phyloP scores from a whole-genome alignment of 2,888 invertebrate genomes.

The Autographa pulchrina region DNA sequence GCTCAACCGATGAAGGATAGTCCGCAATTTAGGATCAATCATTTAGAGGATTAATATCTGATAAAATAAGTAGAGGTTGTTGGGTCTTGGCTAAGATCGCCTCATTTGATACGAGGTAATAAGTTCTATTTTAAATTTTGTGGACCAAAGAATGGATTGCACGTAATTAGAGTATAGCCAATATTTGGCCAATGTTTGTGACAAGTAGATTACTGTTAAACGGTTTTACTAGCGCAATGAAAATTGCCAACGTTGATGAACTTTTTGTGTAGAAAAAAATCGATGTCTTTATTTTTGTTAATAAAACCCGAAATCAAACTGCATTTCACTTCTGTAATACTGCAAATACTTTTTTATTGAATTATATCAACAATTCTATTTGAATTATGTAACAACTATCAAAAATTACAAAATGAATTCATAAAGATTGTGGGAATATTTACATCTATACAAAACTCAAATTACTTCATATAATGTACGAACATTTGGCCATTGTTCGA shows the following conservation, averaged over 20 bases:
- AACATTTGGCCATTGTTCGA: conserved; percentile 37
- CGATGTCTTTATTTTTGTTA: no score
- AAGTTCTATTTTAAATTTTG: background rate
- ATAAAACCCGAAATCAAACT: background rate
- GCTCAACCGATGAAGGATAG: conserved; percentile 45
- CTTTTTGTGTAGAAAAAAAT: no score
- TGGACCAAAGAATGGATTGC: conserved; percentile 7
- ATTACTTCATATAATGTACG: conserved; percentile 34
- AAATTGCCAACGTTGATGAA: background rate
- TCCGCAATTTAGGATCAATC: conserved; percentile 45
- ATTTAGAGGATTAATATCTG: conserved; percentile 39
- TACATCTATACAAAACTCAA: conserved; percentile 22
- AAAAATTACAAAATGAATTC: conserved; percentile 6
- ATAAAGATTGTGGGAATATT: conserved; percentile 9
- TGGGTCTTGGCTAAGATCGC: conserved; percentile 1
- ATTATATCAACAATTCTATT: background rate
- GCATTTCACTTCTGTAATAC: background rate
- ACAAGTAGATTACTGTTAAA: background rate
- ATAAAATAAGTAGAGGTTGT: conserved; percentile 26
- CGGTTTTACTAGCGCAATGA: background rate
- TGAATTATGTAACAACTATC: background rate
- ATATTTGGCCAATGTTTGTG: background rate
- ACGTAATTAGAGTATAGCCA: background rate
- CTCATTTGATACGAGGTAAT: conserved; percentile 20
- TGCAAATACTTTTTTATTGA: background rate